These are phyloP conservation scores for Hemibagrus wyckioides DNA, from an alignment of 2,113 vertebrate species.

Conservation along the genomic window DNA sequence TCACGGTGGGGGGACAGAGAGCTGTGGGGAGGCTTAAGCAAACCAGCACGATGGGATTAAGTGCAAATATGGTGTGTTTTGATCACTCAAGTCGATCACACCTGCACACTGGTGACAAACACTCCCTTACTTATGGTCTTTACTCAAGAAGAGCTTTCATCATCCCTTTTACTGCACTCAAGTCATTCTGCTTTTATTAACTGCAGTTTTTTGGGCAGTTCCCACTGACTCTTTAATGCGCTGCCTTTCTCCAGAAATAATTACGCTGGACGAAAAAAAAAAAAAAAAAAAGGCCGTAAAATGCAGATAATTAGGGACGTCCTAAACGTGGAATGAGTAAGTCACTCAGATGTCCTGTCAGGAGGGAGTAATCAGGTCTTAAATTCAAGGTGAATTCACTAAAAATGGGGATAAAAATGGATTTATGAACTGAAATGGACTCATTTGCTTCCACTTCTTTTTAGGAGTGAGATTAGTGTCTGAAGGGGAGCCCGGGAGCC, in stretches of 20 bases:
- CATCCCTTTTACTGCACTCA: neutral
- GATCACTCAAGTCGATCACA: slow-evolving; percentile 23
- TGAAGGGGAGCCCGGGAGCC: neutral
- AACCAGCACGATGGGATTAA: slow-evolving; percentile 13
- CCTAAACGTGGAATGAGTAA: slow-evolving; percentile 13
- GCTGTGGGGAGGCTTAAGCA: neutral
- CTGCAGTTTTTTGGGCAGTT: slow-evolving; percentile 5
- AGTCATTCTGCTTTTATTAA: slow-evolving; percentile 24
- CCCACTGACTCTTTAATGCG: slow-evolving; percentile 27
- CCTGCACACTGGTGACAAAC: slow-evolving; percentile 2
- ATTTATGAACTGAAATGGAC: neutral
- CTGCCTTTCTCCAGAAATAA: slow-evolving; percentile 19
- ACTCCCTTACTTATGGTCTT: slow-evolving; percentile 3
- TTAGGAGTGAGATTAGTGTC: neutral
- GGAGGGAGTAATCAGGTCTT: slow-evolving; percentile 11
- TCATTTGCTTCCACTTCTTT: neutral
- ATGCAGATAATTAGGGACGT: slow-evolving; percentile 16
- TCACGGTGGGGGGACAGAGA: neutral
- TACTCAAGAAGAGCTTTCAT: slow-evolving; percentile 17
- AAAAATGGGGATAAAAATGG: slow-evolving; percentile 13
- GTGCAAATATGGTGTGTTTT: neutral
- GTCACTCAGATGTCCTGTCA: slow-evolving; percentile 25
- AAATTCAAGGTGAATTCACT: slow-evolving; percentile 36
- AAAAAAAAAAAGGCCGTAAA: slow-evolving; percentile 25
- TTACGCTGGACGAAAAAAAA: neutral